phyloP scores from a whole-genome alignment of 2,113 vertebrate genomes.

The Paracanthobrama guichenoti region DNA sequence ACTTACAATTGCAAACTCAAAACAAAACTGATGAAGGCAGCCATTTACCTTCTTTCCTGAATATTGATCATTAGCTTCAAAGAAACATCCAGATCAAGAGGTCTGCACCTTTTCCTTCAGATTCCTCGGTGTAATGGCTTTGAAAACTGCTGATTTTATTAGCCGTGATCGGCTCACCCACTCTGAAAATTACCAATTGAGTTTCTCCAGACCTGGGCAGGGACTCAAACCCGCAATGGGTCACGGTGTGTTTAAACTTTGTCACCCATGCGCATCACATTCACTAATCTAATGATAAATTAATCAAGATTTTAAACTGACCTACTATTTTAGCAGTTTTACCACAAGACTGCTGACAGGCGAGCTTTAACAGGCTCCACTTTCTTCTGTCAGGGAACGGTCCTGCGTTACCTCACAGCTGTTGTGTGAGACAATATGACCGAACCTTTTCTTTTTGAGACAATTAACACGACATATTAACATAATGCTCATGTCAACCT shows the following conservation, averaged over 20 bases:
- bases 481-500: slow-evolving; percentile 49
- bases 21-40: not conserved
- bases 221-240: slow-evolving; percentile 28
- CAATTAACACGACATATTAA: slow-evolving; percentile 59
- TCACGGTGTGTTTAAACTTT: slow-evolving; percentile 21
- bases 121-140: slow-evolving; percentile 30
- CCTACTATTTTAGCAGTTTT: slow-evolving; percentile 9
- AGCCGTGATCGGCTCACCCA: slow-evolving; percentile 29
- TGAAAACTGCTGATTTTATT: slow-evolving; percentile 35
- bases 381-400: not conserved
- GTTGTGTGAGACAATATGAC: not conserved
- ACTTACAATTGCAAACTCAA: not conserved
- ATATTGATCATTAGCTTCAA: slow-evolving; percentile 5
- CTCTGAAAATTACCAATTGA: slow-evolving; percentile 31
- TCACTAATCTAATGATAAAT: slow-evolving; percentile 25
- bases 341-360: slow-evolving; percentile 13
- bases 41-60: slow-evolving; percentile 1
- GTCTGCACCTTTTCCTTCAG: slow-evolving; percentile 17
- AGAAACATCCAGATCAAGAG: not conserved
- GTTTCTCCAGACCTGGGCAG: slow-evolving; percentile 12
- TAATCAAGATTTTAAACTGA: slow-evolving; percentile 34
- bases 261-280: slow-evolving; percentile 13
- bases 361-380: not conserved
- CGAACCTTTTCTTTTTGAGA: slow-evolving; percentile 10
- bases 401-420: not conserved